Evolutionary conservation across 2,797 vertebrate genomes (phyloP).

Genomic region (Acanthis flammea): DNA sequence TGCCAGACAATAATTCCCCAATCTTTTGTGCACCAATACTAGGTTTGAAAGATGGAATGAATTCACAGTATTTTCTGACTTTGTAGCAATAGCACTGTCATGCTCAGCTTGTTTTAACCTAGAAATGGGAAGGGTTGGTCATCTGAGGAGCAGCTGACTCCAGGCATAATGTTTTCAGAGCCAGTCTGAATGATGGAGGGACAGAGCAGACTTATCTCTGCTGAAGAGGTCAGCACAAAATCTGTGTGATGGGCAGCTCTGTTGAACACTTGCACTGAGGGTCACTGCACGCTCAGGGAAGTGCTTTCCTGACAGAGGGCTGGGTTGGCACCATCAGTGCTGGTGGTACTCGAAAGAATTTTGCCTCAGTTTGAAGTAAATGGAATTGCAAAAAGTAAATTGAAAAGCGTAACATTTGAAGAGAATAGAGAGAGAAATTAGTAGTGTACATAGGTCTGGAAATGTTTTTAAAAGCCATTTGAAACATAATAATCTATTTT

Average conservation of each 20-base stretch:
- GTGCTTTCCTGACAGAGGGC: not conserved
- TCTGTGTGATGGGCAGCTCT: not conserved
- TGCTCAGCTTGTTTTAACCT: not conserved
- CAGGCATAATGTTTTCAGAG: not conserved
- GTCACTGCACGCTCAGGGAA: not conserved
- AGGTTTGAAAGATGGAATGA: not conserved
- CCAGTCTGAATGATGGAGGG: not conserved
- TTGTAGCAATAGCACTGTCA: not conserved
- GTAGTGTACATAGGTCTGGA: not conserved
- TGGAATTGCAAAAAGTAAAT: not conserved
- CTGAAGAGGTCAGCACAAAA: not conserved
- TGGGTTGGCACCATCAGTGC: not conserved
- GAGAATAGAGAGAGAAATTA: not conserved
- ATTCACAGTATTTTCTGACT: not conserved
- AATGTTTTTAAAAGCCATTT: not conserved
- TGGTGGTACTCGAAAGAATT: not conserved
- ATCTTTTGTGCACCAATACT: not conserved
- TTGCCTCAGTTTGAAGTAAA: not conserved
- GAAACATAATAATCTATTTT: not conserved
- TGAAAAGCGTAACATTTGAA: not conserved
- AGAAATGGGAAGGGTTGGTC: not conserved
- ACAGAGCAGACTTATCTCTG: not conserved
- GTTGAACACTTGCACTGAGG: not conserved
- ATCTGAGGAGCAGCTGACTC: not conserved
- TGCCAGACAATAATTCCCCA: not conserved